Base-by-base conservation (phyloP, 2,113 vertebrate species). In the Theristicus caerulescens region DNA sequence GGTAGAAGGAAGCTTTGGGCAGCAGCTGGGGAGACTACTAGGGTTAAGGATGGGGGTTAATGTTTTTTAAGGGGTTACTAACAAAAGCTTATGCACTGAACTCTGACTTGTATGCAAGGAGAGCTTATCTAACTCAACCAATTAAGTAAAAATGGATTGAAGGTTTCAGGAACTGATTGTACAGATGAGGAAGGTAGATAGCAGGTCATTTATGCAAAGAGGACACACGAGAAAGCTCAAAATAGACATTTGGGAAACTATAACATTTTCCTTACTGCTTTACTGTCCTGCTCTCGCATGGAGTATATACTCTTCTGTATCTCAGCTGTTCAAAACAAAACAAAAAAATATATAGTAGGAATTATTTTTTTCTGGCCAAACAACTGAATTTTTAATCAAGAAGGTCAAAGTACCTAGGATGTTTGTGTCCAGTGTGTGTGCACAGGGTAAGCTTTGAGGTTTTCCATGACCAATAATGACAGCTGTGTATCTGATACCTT, bases 111-210 rank as follows among this genome's bases (percentile, higher is more conserved):
- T 34, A 20, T 58, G 64, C 67, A 92, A 59, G 36, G 26, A 69
- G 46, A 81, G 34, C 40, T 83, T 95, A 67, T 88, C 86, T 83
- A 72, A 91, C 70, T 12, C 7, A 86, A 42, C 34, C 15, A 24
- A 40, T 94, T 72, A 83, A 78, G 36, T 77, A 81, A 93, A 94
- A 94, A 77, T 70, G 34, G 77, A 88, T 93, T 83, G 57, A 94
- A 87, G 29, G 59, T 84, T 70, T 92, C 82, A 84, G 73, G 88
- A 87, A 90, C 82, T 44, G 77, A 62, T 82, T 92, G 76, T 88
- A 86, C 67, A 82, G 83, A 91, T 87, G 64, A 83, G 42, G 13
- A 44, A 71, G 36, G 38, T 20, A 88, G 71, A 86, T 72, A 89
- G 49, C 47, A 76, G 27, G 49, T 57, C 47, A 81, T 54, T 82